Percentiles rank a stretch among this genome's conserved stretches.
phyloP scores from a whole-genome alignment of 2,113 vertebrate species.

The Psephotus haematonotus region DNA sequence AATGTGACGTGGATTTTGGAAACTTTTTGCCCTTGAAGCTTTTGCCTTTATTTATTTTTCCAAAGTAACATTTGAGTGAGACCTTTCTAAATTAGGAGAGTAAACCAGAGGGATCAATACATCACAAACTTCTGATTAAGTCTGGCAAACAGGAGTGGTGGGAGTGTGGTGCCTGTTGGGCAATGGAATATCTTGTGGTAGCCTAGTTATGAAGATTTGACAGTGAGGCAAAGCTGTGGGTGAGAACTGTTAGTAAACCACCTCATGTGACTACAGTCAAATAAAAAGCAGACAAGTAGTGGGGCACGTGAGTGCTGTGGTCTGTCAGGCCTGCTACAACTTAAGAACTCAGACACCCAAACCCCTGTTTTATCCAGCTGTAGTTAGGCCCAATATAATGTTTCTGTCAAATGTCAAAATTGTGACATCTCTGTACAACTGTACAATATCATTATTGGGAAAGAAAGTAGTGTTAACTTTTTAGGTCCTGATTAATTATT shows the following conservation, averaged over 20 bases:
- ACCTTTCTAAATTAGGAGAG: background rate
- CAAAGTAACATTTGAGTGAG: background rate
- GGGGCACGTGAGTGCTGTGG: background rate
- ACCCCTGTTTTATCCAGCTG: background rate
- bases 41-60: constrained; percentile 42
- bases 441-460: background rate
- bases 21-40: constrained; percentile 40
- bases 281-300: background rate
- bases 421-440: background rate
- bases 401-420: constrained; percentile 8
- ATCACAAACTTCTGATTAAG: constrained; percentile 3
- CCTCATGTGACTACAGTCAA: background rate
- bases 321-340: background rate
- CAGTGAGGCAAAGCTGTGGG: background rate
- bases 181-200: background rate
- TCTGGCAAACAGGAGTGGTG: background rate
- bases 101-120: constrained; percentile 33
- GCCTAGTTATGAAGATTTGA: background rate
- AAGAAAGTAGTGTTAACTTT: background rate
- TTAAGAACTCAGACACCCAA: background rate
- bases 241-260: background rate
- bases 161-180: background rate
- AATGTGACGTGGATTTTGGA: background rate
- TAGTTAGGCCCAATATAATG: background rate
- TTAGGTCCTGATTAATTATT: background rate